Conservation (phyloP, 2,113 vertebrate genomes). For the Archocentrus centrarchus region DNA sequence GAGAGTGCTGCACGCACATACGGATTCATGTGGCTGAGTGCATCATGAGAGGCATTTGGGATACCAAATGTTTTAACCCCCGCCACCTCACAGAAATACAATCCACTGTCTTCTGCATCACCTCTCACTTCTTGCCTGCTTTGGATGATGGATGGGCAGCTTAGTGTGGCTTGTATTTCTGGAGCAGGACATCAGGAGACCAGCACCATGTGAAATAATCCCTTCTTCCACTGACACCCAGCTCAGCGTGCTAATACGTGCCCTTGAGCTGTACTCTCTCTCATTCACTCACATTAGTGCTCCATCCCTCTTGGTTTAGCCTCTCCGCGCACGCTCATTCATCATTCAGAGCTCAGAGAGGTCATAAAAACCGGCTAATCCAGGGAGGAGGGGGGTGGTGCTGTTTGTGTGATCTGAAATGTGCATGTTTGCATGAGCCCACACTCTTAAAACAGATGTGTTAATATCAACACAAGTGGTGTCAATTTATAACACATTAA, state of each 20-base stretch:
- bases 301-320: not conserved
- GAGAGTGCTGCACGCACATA: not conserved
- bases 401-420: not conserved
- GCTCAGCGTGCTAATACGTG: slow-evolving; percentile 61
- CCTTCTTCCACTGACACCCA: slow-evolving; percentile 44
- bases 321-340: not conserved
- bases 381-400: not conserved
- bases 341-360: not conserved
- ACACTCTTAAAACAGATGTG: too few relatives aligned
- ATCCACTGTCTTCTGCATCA: not conserved
- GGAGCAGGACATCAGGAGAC: slow-evolving; percentile 46
- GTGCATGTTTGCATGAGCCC: not conserved
- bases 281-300: slow-evolving; percentile 6
- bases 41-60: fast-evolving
- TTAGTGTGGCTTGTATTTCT: slow-evolving; percentile 47
- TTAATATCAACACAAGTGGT: too few relatives aligned
- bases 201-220: slow-evolving; percentile 67
- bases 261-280: slow-evolving; percentile 62
- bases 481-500: too few relatives aligned
- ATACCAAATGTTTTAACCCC: not conserved
- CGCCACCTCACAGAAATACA: not conserved
- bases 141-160: slow-evolving; percentile 36
- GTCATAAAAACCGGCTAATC: slow-evolving; percentile 6
- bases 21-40: not conserved
- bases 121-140: not conserved